Evolutionary conservation across 92 coral and sea anemone species (phyloP), one percentile per base, ranked within the genome.

Genomic region (Porites rus): DNA sequence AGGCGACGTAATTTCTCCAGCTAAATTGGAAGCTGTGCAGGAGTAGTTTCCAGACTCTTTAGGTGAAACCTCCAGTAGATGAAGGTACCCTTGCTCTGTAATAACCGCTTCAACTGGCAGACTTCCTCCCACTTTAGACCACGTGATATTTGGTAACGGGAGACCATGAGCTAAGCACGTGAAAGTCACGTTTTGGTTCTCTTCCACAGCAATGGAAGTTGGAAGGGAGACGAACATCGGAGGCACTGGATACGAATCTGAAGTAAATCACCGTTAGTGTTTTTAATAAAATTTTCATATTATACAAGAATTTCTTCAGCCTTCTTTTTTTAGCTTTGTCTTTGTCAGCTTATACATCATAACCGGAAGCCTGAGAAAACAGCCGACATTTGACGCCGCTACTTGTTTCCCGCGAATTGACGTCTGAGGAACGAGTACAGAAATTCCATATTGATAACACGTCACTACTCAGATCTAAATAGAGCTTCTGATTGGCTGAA

Each of bases 21-120:
- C 68, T 24, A 10, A 8, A 31, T 16, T 76, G 53, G 80, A 19
- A 6, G 68, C 67, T 6, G 60, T 76, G 67, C 80, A 76, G 10
- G 80, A 24, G 66, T 76, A 76, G 51, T 25, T 76, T 63, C 80
- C 80, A 76, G 80, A 76, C 31, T 76, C 67, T 14, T 54, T 52
- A 16, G 18, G 66, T 25, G 12, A 24, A 59, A 76, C 80, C 17
- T 25, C 31, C 67, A 58, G 24, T 6, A 76, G 51, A 4, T 7
- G 22, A 50, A 76, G 31, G 80, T 52, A 28, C 50, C 18, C 66
- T 6, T 24, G 22, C 16, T 63, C 16, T 31, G n/a, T 51, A 58
- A 8, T 50, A 24, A 66, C 28, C 7, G 61, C 52, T 6, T 25
- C n/a, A 43, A 75, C 12, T 75, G 79, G 79, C 65, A 76, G 51